These are phyloP conservation scores for Peromyscus nudipes DNA, from an alignment of 2,797 vertebrate genomes.

Conservation along the genomic window DNA sequence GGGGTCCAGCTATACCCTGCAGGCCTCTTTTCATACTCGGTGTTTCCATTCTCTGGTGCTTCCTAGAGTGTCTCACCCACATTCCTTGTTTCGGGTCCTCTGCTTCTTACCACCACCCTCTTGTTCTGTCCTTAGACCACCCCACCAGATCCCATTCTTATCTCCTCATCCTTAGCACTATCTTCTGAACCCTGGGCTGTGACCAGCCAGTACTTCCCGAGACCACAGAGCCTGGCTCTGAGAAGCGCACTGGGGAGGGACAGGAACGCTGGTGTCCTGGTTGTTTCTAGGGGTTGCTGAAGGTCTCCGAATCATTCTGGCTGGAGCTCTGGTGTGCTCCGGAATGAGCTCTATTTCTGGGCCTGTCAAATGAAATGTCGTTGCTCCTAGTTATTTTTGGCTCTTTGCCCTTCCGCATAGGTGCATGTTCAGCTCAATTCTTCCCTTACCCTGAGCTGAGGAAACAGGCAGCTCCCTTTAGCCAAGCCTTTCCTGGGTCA, in stretches of 20 bases:
- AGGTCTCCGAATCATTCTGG: slow-evolving; percentile 42
- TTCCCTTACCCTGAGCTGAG: slow-evolving; percentile 46
- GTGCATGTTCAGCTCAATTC: slow-evolving; percentile 76
- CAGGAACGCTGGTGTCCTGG: background rate
- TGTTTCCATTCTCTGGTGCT: background rate
- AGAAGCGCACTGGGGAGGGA: background rate
- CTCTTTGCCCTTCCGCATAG: slow-evolving; percentile 82
- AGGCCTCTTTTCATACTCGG: background rate
- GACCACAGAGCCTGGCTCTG: background rate
- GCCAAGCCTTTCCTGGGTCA: background rate
- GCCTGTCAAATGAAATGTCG: slow-evolving; percentile 81
- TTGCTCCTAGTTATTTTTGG: slow-evolving; percentile 82
- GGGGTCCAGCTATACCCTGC: background rate
- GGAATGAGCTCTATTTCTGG: slow-evolving; percentile 80
- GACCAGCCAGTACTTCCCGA: background rate
- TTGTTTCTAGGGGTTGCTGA: background rate
- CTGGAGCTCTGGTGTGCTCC: slow-evolving; percentile 57
- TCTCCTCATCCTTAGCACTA: background rate
- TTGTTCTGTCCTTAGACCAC: background rate
- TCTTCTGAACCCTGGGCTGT: background rate
- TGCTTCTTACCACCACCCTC: background rate
- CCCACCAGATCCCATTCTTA: background rate
- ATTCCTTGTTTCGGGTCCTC: background rate
- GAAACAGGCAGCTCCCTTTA: slow-evolving; percentile 36
- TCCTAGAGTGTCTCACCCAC: background rate